Evolutionary conservation across 2,797 vertebrate genomes (phyloP), one percentile per base, ranked within the genome.

Genomic region (Diplodus puntazzo): DNA sequence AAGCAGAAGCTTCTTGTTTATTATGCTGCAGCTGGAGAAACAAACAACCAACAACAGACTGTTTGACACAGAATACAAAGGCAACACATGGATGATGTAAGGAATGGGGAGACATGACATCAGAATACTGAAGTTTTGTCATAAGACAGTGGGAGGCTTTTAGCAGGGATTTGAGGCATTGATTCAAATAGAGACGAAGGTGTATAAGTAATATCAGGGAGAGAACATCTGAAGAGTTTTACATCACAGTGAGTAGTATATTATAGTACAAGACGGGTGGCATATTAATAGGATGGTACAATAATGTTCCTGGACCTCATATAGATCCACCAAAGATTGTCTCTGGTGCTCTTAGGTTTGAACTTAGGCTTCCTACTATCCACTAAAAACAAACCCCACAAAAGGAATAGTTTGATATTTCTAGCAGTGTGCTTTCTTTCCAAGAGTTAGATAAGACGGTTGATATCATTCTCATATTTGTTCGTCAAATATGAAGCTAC

Each of bases 21-120:
- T 79, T 58, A n/a, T 62, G 17, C 48, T 45, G 23, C 20, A 74
- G 59, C n/a, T 42, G 27, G 4, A 27, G 7, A 42, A 68, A 62
- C 3, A 39, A 18, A 55, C 20, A 17, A 17, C 39, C 17, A 17
- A 11, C 14, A 27, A 60, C 23, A 52, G 48, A 39, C n/a, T 27
- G 48, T 61, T 54, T 71, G 11, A 59, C 0, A 27, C 8, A 42
- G 17, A 42, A 18, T 10, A 42, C 48, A 42, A 16, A 55, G 27
- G 21, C 18, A 58, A 39, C 27, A 20, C 25, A 34, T 18, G 18
- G 16, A 46, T 53, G 12, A 71, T 53, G 11, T 25, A 30, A 66
- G 12, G 50, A 17, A 60, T 39, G n/a, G 13, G 16, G 16, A 25
- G 27, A 54, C 18, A 66, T 43, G 61, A 45, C 20, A 68, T 57